phyloP scores from a whole-genome alignment of 2,888 invertebrate species.

The Eulithis testata region DNA sequence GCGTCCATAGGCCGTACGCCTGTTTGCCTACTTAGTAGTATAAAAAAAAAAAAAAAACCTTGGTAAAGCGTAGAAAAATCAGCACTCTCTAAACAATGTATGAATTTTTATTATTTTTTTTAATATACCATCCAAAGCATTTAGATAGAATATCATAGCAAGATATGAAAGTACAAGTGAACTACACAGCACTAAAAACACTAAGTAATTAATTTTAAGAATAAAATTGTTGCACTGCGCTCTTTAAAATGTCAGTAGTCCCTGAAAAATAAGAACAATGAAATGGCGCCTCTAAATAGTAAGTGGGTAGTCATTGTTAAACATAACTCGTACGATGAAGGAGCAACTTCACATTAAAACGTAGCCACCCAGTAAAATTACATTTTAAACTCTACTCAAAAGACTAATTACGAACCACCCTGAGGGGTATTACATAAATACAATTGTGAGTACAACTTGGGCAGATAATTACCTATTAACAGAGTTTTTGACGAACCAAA shows the following conservation, averaged over 20 bases:
- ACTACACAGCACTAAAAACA: no score
- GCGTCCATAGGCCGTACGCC: no score
- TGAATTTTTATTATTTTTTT: neutral
- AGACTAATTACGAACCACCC: conserved; percentile 31
- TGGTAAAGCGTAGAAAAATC: no score
- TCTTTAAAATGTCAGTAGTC: neutral
- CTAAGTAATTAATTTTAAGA: no score
- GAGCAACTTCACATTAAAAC: conserved; percentile 15
- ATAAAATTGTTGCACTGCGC: no score
- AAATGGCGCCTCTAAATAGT: neutral
- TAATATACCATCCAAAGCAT: no score
- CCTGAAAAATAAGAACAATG: conserved; percentile 1
- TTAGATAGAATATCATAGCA: no score
- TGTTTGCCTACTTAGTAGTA: no score
- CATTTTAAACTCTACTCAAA: conserved; percentile 29
- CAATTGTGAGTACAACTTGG: conserved; percentile 24
- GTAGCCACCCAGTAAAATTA: conserved; percentile 16
- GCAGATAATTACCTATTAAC: conserved; percentile 27
- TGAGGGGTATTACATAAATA: conserved; percentile 26
- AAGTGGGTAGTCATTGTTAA: neutral
- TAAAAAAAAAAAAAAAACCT: no score
- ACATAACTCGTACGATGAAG: conserved; percentile 4
- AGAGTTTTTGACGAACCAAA: conserved; percentile 16
- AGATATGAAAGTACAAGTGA: no score
- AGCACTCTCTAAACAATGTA: no score